Percentiles rank a stretch among this genome's conserved stretches.
Evolutionary conservation across 2,888 invertebrate species (phyloP).

Genomic region (Teleogryllus oceanicus): DNA sequence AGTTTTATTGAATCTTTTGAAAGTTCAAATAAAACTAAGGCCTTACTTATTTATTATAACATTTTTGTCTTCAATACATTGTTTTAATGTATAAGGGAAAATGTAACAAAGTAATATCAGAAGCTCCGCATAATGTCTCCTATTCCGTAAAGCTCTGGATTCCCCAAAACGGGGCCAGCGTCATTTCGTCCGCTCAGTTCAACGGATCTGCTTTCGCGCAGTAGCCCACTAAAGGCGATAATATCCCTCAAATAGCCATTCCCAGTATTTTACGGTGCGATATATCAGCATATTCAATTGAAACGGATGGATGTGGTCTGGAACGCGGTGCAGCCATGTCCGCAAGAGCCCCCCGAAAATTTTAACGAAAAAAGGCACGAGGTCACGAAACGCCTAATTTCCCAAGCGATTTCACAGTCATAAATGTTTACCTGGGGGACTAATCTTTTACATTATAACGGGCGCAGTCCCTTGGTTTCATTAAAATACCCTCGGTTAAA

Average conservation of each 20-base stretch:
- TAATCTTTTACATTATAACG: conserved; percentile 18
- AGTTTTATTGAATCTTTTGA: no score
- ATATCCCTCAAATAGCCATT: background rate
- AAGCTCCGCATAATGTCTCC: no score
- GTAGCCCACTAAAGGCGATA: no score
- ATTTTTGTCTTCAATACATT: no score
- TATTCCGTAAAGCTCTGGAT: no score
- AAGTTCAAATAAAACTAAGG: no score
- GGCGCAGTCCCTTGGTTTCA: background rate
- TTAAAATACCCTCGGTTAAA: background rate
- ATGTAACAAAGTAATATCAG: no score
- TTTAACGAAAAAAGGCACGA: background rate
- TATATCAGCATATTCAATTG: background rate
- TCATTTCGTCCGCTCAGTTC: no score
- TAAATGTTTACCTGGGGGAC: conserved; percentile 18
- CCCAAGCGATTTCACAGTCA: background rate
- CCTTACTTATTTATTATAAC: no score
- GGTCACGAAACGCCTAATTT: background rate
- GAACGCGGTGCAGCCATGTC: background rate
- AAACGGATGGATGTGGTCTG: background rate
- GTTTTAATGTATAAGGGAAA: no score
- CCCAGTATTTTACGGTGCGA: background rate
- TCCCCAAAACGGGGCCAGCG: no score
- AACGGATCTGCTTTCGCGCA: no score
- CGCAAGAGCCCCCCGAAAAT: background rate